Conservation (phyloP, 2,113 vertebrate species). For the Pygoscelis antarcticus region DNA sequence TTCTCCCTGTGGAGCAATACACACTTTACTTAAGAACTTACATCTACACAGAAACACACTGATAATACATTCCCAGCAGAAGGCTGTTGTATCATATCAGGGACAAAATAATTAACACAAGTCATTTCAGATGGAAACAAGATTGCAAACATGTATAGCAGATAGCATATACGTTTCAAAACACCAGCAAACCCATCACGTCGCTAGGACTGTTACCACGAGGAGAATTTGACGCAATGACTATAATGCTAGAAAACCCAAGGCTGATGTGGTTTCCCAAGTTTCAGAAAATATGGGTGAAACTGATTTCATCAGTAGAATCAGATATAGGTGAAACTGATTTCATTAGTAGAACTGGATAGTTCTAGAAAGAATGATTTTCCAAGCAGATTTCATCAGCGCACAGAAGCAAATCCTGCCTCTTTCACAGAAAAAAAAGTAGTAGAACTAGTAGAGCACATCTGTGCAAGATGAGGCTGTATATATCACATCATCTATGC, state of each 20-base stretch:
- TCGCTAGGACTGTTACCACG: neutral
- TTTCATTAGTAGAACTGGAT: neutral
- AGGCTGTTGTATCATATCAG: neutral
- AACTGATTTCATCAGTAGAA: neutral
- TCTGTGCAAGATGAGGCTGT: neutral
- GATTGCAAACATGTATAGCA: neutral
- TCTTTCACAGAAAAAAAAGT: neutral
- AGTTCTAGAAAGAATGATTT: neutral
- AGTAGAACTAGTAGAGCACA: neutral
- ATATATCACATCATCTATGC: neutral
- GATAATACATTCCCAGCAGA: neutral
- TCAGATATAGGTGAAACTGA: neutral
- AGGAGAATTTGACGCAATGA: neutral
- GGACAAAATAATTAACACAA: neutral
- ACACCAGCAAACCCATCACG: neutral
- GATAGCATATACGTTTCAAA: neutral
- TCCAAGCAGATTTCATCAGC: neutral
- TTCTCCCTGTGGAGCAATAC: neutral
- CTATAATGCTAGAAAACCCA: neutral
- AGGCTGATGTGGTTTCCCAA: neutral
- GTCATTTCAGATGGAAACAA: neutral
- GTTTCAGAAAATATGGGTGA: neutral
- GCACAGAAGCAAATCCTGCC: neutral
- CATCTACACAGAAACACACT: neutral
- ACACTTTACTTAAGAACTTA: neutral